These are phyloP conservation scores for Setophaga coronata DNA, from an alignment of 2,113 vertebrate species.

Conservation along the genomic window DNA sequence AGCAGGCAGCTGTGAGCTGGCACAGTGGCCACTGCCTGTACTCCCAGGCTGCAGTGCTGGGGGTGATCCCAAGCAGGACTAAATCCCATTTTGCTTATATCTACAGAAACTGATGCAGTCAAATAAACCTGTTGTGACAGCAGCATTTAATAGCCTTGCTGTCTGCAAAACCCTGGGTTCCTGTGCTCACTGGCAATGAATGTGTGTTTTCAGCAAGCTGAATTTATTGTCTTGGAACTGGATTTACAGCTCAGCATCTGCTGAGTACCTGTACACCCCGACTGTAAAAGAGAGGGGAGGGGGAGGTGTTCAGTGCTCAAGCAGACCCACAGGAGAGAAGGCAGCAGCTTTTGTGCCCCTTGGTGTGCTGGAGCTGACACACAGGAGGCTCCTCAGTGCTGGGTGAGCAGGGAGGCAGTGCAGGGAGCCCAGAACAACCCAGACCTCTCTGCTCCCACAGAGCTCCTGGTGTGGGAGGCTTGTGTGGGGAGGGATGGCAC, in stretches of 20 bases:
- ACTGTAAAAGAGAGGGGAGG: neutral
- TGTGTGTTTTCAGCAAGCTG: slow-evolving; percentile 40
- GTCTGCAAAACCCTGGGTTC: neutral
- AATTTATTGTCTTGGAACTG: slow-evolving; percentile 48
- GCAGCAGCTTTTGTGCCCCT: neutral
- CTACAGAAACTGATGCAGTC: slow-evolving; percentile 33
- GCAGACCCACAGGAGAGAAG: neutral
- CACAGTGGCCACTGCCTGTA: neutral
- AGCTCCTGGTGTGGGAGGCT: neutral
- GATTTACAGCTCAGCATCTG: slow-evolving; percentile 44
- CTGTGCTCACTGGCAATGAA: slow-evolving; percentile 17
- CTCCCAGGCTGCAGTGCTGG: neutral
- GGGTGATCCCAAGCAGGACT: neutral
- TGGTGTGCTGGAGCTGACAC: neutral
- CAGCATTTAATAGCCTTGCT: slow-evolving; percentile 61
- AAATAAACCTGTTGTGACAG: slow-evolving; percentile 68
- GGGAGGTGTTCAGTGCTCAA: neutral
- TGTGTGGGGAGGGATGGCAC: neutral
- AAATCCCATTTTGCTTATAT: slow-evolving; percentile 3
- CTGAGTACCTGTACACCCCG: neutral
- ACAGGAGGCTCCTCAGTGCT: neutral
- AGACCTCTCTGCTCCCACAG: neutral
- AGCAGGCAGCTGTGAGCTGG: neutral
- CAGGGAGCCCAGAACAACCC: neutral
- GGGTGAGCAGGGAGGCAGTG: neutral